A percentile compares a stretch with the other conserved stretches of the same genome.
These are phyloP conservation scores for Boloria selene DNA, from an alignment of 2,888 invertebrate species.

Conservation along the genomic window DNA sequence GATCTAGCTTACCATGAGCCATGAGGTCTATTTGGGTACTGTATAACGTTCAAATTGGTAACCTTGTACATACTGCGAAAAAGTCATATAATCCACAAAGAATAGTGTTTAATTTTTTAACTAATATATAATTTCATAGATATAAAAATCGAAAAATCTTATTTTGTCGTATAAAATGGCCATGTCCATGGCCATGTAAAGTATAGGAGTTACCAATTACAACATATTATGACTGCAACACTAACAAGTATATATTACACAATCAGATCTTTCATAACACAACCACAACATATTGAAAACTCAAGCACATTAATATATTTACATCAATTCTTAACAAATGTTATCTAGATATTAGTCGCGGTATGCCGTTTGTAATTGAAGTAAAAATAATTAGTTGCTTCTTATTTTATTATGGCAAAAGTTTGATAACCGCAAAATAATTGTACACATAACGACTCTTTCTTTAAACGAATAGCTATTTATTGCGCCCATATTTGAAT, in stretches of 20 bases:
- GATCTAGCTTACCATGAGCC: background rate
- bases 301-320: constrained; percentile 32
- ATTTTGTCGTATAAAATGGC: too few relatives aligned
- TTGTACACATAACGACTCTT: constrained; percentile 6
- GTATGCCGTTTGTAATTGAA: constrained; percentile 17
- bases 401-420: constrained; percentile 39
- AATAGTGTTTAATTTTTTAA: background rate
- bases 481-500: background rate
- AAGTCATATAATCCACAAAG: background rate
- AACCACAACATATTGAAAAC: constrained; percentile 53
- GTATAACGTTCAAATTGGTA: constrained; percentile 6
- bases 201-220: background rate
- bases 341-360: constrained; percentile 6
- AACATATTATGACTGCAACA: background rate
- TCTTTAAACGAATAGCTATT: background rate
- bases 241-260: background rate
- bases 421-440: constrained; percentile 20
- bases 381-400: constrained; percentile 10
- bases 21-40: constrained; percentile 2
- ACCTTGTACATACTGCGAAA: background rate
- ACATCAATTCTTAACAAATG: constrained; percentile 39
- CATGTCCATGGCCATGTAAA: background rate
- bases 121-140: background rate
- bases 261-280: constrained; percentile 46
- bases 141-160: too few relatives aligned